Base-by-base conservation (phyloP, 2,113 vertebrate genomes). In the Cynocephalus volans region DNA sequence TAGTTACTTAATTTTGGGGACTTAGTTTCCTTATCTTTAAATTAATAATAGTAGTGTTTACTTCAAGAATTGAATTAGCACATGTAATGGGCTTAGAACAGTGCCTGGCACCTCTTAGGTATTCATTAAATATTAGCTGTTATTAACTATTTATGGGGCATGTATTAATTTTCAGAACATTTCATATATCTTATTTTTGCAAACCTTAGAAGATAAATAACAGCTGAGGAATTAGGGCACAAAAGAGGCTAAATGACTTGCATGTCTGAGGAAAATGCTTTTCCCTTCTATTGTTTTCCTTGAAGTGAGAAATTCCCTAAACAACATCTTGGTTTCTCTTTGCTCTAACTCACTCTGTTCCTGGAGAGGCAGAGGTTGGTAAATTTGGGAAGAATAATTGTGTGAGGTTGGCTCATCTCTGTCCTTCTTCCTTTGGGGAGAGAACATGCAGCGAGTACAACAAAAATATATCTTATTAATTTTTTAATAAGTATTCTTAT, bases 401-500 rank as follows among this genome's bases (percentile, higher is more conserved):
- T 41, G 41, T 65, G 11, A 87, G 41, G 10, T 17, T 84, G 54
- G 50, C 41, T 96, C 19, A 36, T 18, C n/a, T 84, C 76, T 56
- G 33, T n/a, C n/a, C 72, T 36, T 60, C 82, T 75, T 83, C 33
- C 56, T 60, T 45, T 31, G 0, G 41, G 52, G n/a, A 90, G 21
- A 50, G 15, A 76, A 48, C 24, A 84, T 6, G 56, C 60, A 64
- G 48, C 10, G 50, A 92, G 54, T 64, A 62, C 8, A 45, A 52
- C 41, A 41, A 41, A 41, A 41, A 41, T 41, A 41, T 28, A 21
- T 54, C 48, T 56, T 92, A 41, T 62, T 85, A 88, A 92, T 79
- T 82, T 85, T n/a, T n/a, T n/a, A n/a, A n/a, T n/a, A 89, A 81
- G 24, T 77, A 70, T 62, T 7, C 14, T 91, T 95, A 76, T 36